Evolutionary conservation across 1,140 invertebrate species (phyloP), one percentile per base, ranked within the genome.

Genomic region (Ceratina japonica): DNA sequence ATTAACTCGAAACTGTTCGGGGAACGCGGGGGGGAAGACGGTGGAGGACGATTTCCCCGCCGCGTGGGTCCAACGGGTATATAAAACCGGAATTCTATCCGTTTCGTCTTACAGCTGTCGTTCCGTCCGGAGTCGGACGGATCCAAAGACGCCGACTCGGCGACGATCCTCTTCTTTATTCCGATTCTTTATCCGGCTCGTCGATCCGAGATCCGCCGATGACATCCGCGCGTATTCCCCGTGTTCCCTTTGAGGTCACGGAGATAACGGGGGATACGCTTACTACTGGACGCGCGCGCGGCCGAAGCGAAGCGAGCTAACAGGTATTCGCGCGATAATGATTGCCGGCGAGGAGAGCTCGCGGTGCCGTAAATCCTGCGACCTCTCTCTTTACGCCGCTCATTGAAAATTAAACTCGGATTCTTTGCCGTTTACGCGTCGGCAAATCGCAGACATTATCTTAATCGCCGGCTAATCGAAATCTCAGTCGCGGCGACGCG

Each of bases 211-310:
- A 84, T 85, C 0, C 37, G 3, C 20, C 76, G 79, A 86, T 84
- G 85, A 86, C 85, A 86, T 86, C 75, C 84, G 85, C n/a, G n/a
- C 61, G 74, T 81, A 44, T 65, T 77, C 75, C 70, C 54, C 22
- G 56, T 80, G 77, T 82, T 86, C 72, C n/a, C 78, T 79, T 84
- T 86, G 81, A 81, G 86, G 88, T 89, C 87, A 89, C 87, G 84
- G 69, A 82, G 72, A 84, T 89, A 90, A 89, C 88, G 88, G 86
- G 74, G 64, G 78, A 82, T 51, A 70, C 18, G 61, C 61, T 61
- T 62, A 69, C 73, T 85, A 86, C 80, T 82, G 37, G 82, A 86
- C 87, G 82, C 76, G 77, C 74, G 82, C 80, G 76, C 27, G 27
- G 27, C 27, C 27, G 27, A 31, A 31, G 80, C 62, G 84, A 76